Conservation (phyloP, 2,113 vertebrate species). For the Brachionichthys hirsutus region DNA sequence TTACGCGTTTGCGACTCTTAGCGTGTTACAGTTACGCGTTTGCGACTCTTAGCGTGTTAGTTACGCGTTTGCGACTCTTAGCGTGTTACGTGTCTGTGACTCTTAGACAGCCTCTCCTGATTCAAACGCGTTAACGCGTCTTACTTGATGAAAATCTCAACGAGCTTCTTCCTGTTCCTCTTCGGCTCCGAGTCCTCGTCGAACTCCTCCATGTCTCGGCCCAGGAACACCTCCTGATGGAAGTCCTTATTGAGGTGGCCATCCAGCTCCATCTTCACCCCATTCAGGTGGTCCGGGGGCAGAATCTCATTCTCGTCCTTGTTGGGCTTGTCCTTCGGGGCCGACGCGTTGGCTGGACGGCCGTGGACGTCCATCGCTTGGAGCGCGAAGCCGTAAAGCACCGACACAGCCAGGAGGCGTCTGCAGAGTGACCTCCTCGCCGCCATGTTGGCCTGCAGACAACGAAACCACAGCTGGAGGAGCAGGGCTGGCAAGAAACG, state of each 20-base stretch:
- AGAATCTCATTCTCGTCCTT: slow-evolving; percentile 90
- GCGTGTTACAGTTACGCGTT: too few relatives aligned
- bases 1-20: too few relatives aligned
- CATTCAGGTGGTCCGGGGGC: slow-evolving; percentile 92
- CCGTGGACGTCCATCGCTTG: slow-evolving; percentile 75
- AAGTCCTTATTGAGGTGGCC: slow-evolving; percentile 95
- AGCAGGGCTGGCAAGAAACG: too few relatives aligned
- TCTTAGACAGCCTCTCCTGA: too few relatives aligned
- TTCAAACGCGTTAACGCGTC: slow-evolving; percentile 37
- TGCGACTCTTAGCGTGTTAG: too few relatives aligned
- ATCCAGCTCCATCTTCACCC: slow-evolving; percentile 91
- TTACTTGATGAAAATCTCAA: slow-evolving; percentile 92
- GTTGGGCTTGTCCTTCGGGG: slow-evolving; percentile 77
- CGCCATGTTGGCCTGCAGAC: slow-evolving; percentile 67
- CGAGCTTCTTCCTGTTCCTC: slow-evolving; percentile 88
- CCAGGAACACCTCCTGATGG: slow-evolving; percentile 95
- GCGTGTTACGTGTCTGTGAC: too few relatives aligned
- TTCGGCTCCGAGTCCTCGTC: slow-evolving; percentile 89
- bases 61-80: too few relatives aligned
- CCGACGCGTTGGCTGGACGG: slow-evolving; percentile 88
- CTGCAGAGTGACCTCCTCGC: slow-evolving; percentile 59
- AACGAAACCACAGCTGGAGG: too few relatives aligned
- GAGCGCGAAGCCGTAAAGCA: slow-evolving; percentile 75
- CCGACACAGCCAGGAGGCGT: slow-evolving; percentile 63
- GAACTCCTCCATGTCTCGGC: slow-evolving; percentile 89